Conservation (phyloP, 1,140 invertebrate genomes). For the Formica selysi region DNA sequence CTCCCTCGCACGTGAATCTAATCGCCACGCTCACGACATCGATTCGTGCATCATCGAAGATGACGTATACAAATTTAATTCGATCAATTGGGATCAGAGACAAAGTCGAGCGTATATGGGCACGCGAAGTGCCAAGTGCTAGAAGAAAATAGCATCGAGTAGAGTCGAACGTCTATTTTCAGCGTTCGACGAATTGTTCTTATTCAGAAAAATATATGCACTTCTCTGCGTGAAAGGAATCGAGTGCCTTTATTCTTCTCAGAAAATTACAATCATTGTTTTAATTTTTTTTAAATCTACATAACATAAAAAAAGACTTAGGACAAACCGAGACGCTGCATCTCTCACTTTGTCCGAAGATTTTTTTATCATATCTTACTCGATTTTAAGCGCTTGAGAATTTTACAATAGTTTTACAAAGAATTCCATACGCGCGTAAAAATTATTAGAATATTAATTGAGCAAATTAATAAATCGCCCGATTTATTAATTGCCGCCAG, state of each 20-base stretch:
- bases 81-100: constrained; percentile 63
- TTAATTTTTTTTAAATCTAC: neutral
- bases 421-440: too few relatives aligned
- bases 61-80: constrained; percentile 57
- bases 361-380: too few relatives aligned
- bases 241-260: neutral
- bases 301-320: neutral
- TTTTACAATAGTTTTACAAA: too few relatives aligned
- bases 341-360: too few relatives aligned
- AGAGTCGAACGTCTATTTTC: constrained; percentile 47
- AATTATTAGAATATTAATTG: too few relatives aligned
- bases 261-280: neutral
- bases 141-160: constrained; percentile 42
- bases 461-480: too few relatives aligned
- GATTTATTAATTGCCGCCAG: too few relatives aligned
- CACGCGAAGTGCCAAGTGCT: constrained; percentile 50
- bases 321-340: too few relatives aligned
- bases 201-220: constrained; percentile 42
- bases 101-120: constrained; percentile 31
- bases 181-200: constrained; percentile 32
- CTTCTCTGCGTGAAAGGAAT: neutral
- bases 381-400: too few relatives aligned
- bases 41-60: constrained; percentile 29
- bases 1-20: constrained; percentile 52
- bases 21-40: constrained; percentile 58